Conservation (phyloP, 1,140 invertebrate genomes). For the Oscheius sp. region DNA sequence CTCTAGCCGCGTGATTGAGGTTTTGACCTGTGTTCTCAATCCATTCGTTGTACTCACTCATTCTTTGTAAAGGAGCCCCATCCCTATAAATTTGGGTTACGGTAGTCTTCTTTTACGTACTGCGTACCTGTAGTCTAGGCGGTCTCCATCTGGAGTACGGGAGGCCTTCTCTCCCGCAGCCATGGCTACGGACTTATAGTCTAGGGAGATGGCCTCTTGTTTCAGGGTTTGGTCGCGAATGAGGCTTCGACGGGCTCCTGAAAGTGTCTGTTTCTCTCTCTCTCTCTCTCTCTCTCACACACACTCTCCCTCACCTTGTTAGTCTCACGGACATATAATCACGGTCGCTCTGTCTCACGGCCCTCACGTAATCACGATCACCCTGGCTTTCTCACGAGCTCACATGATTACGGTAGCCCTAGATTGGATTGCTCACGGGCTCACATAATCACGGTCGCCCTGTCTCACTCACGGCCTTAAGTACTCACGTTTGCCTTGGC, state of each 20-base stretch:
- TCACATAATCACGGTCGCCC: too few relatives aligned
- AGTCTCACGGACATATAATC: too few relatives aligned
- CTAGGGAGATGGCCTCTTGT: slow-evolving; percentile 52
- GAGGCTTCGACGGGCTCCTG: slow-evolving; percentile 47
- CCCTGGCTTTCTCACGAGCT: too few relatives aligned
- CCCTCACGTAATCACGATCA: too few relatives aligned
- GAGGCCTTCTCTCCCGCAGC: slow-evolving; percentile 40
- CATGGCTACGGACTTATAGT: slow-evolving; percentile 52
- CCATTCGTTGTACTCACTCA: slow-evolving; percentile 54
- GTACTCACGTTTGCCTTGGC: too few relatives aligned
- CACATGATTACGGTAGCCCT: too few relatives aligned
- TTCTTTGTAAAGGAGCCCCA: slow-evolving; percentile 45
- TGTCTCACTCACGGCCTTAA: too few relatives aligned
- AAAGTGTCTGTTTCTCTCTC: too few relatives aligned
- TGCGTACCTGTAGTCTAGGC: slow-evolving; percentile 22
- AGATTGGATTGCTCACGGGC: too few relatives aligned
- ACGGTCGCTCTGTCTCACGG: too few relatives aligned
- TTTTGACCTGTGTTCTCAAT: slow-evolving; percentile 55
- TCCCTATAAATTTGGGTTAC: slow-evolving; percentile 37
- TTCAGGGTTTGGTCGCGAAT: slow-evolving; percentile 52
- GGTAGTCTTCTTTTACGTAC: background rate
- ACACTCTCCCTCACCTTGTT: too few relatives aligned
- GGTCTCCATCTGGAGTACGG: slow-evolving; percentile 31
- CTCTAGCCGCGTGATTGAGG: slow-evolving; percentile 49
- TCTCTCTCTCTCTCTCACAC: too few relatives aligned